These are phyloP conservation scores for Drosophila gaucha DNA, from an alignment of 2,888 invertebrate species.

Conservation along the genomic window DNA sequence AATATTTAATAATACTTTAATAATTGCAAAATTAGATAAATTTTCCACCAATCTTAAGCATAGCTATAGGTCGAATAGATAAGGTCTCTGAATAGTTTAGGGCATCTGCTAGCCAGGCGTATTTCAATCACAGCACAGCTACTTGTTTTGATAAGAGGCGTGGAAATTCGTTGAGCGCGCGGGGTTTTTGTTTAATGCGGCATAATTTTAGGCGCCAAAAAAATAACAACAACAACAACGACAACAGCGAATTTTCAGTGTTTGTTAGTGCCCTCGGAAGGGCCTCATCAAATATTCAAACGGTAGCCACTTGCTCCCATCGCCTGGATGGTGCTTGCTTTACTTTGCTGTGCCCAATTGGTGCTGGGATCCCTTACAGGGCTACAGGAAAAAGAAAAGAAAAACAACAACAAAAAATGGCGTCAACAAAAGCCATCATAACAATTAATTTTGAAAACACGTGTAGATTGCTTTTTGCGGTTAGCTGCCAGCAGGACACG, in stretches of 20 bases:
- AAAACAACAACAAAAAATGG: slow-evolving; percentile 57
- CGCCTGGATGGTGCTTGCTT: slow-evolving; percentile 8
- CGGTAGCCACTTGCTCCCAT: slow-evolving; percentile 53
- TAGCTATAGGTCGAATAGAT: too few species aligned
- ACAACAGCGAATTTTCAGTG: slow-evolving; percentile 64
- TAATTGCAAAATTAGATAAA: too few species aligned
- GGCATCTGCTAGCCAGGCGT: neutral
- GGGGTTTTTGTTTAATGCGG: slow-evolving; percentile 63
- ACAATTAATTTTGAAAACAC: slow-evolving; percentile 81
- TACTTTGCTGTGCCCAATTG: neutral
- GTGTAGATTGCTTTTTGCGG: slow-evolving; percentile 82
- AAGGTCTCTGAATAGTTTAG: too few species aligned
- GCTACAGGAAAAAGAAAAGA: slow-evolving; percentile 28
- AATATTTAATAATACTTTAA: too few species aligned
- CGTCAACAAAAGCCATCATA: slow-evolving; percentile 80
- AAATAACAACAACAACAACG: slow-evolving; percentile 24
- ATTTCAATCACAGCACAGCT: neutral
- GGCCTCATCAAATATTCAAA: slow-evolving; percentile 79
- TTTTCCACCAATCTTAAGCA: too few species aligned
- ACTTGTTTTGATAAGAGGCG: slow-evolving; percentile 51
- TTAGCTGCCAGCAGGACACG: slow-evolving; percentile 64
- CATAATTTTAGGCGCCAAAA: slow-evolving; percentile 77
- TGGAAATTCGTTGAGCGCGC: slow-evolving; percentile 27
- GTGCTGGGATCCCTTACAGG: too few species aligned
- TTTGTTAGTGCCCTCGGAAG: slow-evolving; percentile 58